Conservation (phyloP, 2,797 vertebrate species). For the Sternarchorhynchus goeldii region DNA sequence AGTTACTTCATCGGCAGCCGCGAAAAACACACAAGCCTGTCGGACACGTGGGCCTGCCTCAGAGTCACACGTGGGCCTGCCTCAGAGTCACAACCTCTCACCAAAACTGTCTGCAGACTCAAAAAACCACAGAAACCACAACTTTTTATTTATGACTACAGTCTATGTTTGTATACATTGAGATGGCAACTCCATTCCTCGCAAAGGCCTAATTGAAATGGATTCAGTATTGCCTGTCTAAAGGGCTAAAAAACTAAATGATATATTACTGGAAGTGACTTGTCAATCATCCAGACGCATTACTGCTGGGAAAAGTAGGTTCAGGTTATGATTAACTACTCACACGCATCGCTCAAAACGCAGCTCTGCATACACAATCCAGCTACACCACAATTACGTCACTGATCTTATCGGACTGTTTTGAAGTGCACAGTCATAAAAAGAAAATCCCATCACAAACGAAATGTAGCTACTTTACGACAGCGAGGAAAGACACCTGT, state of each 20-base stretch:
- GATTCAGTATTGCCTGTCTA: slow-evolving; percentile 5
- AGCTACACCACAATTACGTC: slow-evolving; percentile 21
- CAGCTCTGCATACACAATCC: background rate
- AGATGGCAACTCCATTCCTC: background rate
- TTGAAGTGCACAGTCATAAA: background rate
- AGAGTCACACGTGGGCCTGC: background rate
- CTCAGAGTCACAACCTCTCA: background rate
- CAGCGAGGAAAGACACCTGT: slow-evolving; percentile 30
- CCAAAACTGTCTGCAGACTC: background rate
- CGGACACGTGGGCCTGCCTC: background rate
- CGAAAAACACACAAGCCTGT: background rate
- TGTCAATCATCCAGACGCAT: slow-evolving; percentile 23
- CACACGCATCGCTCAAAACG: background rate
- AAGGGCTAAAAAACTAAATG: background rate
- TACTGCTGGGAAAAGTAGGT: slow-evolving; percentile 8
- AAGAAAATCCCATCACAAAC: background rate
- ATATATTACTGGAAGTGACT: slow-evolving; percentile 21
- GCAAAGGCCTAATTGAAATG: slow-evolving; percentile 1
- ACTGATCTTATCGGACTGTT: background rate
- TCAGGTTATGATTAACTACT: background rate
- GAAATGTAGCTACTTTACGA: slow-evolving; percentile 14
- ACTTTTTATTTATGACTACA: slow-evolving; percentile 13
- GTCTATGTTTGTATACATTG: background rate
- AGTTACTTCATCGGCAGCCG: background rate
- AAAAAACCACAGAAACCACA: slow-evolving; percentile 17